A percentile compares a stretch with the other conserved stretches of the same genome.
Conservation (phyloP, 2,888 invertebrate species). For the Melanophora roralis region DNA sequence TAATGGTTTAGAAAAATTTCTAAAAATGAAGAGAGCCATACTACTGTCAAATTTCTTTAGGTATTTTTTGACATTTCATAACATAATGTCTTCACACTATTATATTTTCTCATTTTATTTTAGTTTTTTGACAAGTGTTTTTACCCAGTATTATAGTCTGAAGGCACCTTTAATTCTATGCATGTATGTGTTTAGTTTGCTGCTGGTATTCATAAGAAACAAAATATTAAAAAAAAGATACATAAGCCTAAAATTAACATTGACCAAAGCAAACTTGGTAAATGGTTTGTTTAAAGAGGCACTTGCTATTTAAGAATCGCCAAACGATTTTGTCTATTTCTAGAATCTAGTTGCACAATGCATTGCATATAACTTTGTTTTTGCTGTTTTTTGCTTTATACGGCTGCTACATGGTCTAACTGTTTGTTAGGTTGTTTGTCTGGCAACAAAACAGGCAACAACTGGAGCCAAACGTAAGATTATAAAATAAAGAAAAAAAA, state of each 20-base stretch:
- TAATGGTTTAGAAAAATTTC: no score
- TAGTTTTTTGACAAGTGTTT: no score
- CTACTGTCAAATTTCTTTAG: no score
- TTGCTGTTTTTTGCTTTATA: conserved; percentile 8
- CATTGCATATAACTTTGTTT: no score
- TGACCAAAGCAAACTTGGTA: conserved; percentile 8
- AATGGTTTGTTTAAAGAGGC: conserved; percentile 18
- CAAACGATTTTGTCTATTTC: conserved; percentile 56
- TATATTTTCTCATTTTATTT: no score
- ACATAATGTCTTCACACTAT: no score
- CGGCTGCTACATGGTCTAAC: conserved; percentile 4
- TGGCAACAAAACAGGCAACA: conserved; percentile 36
- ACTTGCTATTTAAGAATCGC: conserved; percentile 54
- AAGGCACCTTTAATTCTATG: not conserved
- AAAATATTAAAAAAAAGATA: conserved; percentile 4
- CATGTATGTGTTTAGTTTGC: not conserved
- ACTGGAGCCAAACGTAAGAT: conserved; percentile 46
- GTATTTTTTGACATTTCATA: no score
- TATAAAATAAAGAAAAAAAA: conserved; percentile 13
- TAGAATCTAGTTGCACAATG: conserved; percentile 28
- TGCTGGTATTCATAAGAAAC: not conserved
- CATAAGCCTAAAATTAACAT: conserved; percentile 1
- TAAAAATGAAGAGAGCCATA: no score
- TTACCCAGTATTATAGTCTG: no score
- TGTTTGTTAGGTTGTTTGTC: not conserved